Evolutionary conservation across 2,113 vertebrate genomes (phyloP), one percentile per base, ranked within the genome.

Genomic region (Cryptotis parvus): DNA sequence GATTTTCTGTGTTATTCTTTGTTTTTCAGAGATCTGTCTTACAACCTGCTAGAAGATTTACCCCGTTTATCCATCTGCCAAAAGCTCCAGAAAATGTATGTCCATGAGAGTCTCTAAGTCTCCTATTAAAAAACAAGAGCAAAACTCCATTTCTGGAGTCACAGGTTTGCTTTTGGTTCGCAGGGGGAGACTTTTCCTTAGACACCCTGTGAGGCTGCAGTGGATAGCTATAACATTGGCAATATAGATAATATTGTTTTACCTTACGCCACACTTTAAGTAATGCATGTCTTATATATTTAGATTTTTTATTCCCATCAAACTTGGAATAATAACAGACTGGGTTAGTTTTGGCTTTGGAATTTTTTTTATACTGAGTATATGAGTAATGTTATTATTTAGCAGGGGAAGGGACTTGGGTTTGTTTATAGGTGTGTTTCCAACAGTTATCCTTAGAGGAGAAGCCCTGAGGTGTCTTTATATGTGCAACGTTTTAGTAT

Each of bases 51-150:
- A 93, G 97, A 98, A 97, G 97, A 98, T 58, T 98, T 99, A 80
- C 99, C 99, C 43, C 98, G 98, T 95, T 98, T 99, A 95, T 98
- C 98, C 24, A 97, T 97, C 70, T 99, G 99, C 91, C 97, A 98
- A 90, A 98, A 98, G 87, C 97, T 99, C 76, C 98, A 99, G 96
- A 99, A 98, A 97, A 98, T 99, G 99, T 99, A 98, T 96, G 99
- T 94, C 7, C 87, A 29, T 91, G 31, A 81, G 31, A 76, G 35
- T 39, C 3, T 69, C 63, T 89, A 79, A 96, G 84, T 93, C 29
- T 9, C 6, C 68, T 87, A 35, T 79, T 45, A 84, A 76, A 69
- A 82, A 49, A 63, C 52, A 90, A 69, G 52, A 45, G 29, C 89
- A 52, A 73, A 84, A 90, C 55, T 91, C 81, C 90, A 75, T 78